phyloP scores from a whole-genome alignment of 2,113 vertebrate species.

The Brachyistius frenatus region DNA sequence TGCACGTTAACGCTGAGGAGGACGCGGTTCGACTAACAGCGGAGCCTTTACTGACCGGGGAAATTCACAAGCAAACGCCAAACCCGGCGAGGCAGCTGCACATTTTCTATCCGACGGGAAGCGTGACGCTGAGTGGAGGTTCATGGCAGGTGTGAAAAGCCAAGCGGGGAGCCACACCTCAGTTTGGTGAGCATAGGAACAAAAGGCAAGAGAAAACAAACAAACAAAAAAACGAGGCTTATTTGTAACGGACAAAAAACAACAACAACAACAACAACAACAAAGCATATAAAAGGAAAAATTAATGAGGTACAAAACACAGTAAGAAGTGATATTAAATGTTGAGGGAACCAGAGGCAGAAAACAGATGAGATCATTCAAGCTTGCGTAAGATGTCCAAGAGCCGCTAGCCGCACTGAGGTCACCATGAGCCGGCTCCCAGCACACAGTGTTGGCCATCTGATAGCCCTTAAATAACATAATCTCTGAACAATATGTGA shows the following conservation, averaged over 20 bases:
- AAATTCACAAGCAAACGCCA: background rate
- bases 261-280: too few relatives aligned
- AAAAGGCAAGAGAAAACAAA: background rate
- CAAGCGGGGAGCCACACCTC: background rate
- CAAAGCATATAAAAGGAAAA: background rate
- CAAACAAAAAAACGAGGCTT: background rate
- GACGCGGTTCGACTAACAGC: background rate
- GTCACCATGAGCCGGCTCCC: slow-evolving; percentile 30
- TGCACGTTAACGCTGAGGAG: background rate
- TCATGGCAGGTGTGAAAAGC: background rate
- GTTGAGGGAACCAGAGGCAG: slow-evolving; percentile 8
- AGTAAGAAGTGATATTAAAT: background rate
- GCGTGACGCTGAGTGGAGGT: too few relatives aligned
- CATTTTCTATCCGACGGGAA: background rate
- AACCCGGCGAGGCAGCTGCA: too few relatives aligned
- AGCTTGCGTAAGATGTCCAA: slow-evolving; percentile 24
- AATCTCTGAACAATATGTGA: slow-evolving; percentile 32
- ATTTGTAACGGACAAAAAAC: background rate
- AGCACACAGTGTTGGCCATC: slow-evolving; percentile 30
- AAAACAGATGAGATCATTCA: slow-evolving; percentile 61
- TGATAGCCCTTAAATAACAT: slow-evolving; percentile 50
- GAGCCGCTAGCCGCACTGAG: slow-evolving; percentile 37
- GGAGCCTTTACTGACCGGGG: background rate
- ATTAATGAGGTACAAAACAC: background rate
- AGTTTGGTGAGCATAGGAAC: background rate